Conservation (phyloP, 2,888 invertebrate species). For the Aromia moschata region DNA sequence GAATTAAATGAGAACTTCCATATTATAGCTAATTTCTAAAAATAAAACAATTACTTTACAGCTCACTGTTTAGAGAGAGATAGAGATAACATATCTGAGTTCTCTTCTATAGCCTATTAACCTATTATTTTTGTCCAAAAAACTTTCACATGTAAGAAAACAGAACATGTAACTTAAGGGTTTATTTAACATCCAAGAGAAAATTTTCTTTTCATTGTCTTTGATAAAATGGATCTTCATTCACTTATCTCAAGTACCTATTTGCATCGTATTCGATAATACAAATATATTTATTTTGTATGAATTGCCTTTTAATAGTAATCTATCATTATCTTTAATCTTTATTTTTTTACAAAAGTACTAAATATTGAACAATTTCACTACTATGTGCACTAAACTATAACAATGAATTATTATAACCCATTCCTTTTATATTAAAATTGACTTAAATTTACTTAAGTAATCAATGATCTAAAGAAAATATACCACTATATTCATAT, state of each 20-base stretch:
- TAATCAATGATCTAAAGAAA: too few relatives aligned
- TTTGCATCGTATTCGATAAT: neutral
- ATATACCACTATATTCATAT: too few relatives aligned
- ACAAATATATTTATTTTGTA: neutral
- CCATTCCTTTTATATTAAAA: too few relatives aligned
- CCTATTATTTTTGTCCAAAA: constrained; percentile 1
- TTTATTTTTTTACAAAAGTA: too few relatives aligned
- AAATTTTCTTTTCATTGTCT: neutral
- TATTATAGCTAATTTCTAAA: constrained; percentile 14
- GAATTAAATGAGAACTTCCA: constrained; percentile 6
- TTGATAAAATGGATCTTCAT: neutral
- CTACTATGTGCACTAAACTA: too few relatives aligned
- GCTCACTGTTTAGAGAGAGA: constrained; percentile 15
- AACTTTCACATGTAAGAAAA: neutral
- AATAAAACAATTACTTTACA: constrained; percentile 3
- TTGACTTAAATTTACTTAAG: too few relatives aligned
- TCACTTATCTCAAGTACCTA: neutral
- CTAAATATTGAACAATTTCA: too few relatives aligned
- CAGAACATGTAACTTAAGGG: neutral
- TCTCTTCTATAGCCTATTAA: neutral
- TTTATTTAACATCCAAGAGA: neutral
- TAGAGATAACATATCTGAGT: neutral
- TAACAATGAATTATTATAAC: too few relatives aligned
- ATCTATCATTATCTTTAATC: too few relatives aligned
- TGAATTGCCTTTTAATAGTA: too few relatives aligned